Conservation (phyloP, 1,140 invertebrate species). For the Antheraea mylitta region DNA sequence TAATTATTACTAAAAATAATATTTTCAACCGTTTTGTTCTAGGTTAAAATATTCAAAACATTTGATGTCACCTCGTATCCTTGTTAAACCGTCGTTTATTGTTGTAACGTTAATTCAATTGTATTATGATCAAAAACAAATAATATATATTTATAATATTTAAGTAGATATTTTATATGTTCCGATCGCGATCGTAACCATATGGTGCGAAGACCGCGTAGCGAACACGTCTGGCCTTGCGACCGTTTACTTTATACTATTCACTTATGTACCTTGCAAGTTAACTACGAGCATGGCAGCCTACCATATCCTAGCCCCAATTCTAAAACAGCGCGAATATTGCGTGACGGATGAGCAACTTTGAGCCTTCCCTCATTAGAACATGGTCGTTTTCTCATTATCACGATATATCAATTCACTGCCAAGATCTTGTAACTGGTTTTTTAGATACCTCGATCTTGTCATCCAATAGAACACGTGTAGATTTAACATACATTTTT, state of each 20-base stretch:
- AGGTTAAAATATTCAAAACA: conserved; percentile 61
- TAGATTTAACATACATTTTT: conserved; percentile 45
- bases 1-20: conserved; percentile 29
- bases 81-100: neutral
- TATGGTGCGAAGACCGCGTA: conserved; percentile 25
- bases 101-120: neutral
- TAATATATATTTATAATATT: neutral
- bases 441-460: conserved; percentile 50
- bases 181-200: conserved; percentile 44
- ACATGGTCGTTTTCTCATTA: conserved; percentile 28
- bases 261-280: conserved; percentile 54
- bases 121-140: conserved; percentile 7
- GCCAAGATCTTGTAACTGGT: conserved; percentile 73
- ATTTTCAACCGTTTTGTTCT: conserved; percentile 25
- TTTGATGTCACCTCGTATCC: conserved; percentile 23
- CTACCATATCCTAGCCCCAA: conserved; percentile 44
- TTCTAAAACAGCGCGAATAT: conserved; percentile 43
- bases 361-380: conserved; percentile 14
- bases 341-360: conserved; percentile 15
- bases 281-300: conserved; percentile 57
- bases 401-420: conserved; percentile 49
- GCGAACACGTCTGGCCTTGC: conserved; percentile 44
- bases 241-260: conserved; percentile 64
- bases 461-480: conserved; percentile 50
- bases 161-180: conserved; percentile 4